A percentile compares a stretch with the other conserved stretches of the same genome.
Evolutionary conservation across 2,888 invertebrate species (phyloP).

Genomic region (Lysandra coridon): DNA sequence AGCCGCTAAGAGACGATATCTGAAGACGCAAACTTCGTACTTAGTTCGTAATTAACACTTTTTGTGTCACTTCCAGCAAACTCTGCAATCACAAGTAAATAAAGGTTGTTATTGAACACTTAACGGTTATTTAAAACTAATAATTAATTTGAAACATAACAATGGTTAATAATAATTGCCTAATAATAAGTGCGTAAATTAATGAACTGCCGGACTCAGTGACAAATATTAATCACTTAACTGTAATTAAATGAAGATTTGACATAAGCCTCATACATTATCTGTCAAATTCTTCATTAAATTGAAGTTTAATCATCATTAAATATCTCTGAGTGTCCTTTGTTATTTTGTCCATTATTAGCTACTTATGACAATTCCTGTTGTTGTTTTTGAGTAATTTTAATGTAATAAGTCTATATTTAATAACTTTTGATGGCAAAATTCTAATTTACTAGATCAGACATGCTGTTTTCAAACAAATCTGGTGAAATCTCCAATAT

Average conservation of each 20-base stretch:
- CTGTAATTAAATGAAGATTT: too few species aligned
- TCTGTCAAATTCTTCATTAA: too few species aligned
- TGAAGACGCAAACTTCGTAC: slow-evolving; percentile 10
- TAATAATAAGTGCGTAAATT: too few species aligned
- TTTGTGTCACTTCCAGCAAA: slow-evolving; percentile 16
- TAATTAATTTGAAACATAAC: too few species aligned
- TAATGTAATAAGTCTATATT: too few species aligned
- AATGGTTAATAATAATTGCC: too few species aligned
- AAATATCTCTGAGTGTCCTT: too few species aligned
- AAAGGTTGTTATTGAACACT: slow-evolving; percentile 3
- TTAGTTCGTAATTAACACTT: slow-evolving; percentile 14
- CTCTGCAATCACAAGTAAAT: neutral
- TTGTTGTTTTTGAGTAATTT: neutral
- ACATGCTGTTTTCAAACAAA: slow-evolving; percentile 11
- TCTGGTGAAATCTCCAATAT: slow-evolving; percentile 1
- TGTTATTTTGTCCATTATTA: too few species aligned
- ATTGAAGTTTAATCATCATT: too few species aligned
- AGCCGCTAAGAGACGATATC: neutral
- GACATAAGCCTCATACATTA: too few species aligned
- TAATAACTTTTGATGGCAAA: neutral
- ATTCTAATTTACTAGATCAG: neutral
- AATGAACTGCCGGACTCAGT: too few species aligned
- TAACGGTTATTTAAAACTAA: neutral
- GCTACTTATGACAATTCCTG: neutral
- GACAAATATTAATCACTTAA: too few species aligned